These are phyloP conservation scores for Theretra japonica DNA, from an alignment of 2,888 invertebrate genomes.

Conservation along the genomic window DNA sequence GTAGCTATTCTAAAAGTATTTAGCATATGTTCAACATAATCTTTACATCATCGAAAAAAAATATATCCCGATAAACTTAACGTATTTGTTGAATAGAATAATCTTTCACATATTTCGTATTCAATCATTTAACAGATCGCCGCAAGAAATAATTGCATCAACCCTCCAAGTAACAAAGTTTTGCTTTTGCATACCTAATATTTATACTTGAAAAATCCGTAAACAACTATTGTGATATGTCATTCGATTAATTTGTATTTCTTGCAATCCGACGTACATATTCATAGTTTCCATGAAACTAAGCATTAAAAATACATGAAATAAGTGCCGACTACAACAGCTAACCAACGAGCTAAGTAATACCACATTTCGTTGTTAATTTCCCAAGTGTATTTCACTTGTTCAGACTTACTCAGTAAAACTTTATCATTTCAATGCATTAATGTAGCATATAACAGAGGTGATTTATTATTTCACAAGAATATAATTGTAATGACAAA, in stretches of 20 bases:
- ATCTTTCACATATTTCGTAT: no score
- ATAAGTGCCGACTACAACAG: conserved; percentile 5
- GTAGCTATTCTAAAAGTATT: background rate
- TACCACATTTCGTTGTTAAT: conserved; percentile 22
- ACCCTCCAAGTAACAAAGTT: no score
- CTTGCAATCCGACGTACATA: no score
- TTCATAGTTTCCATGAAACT: background rate
- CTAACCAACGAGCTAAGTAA: conserved; percentile 14
- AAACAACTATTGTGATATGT: no score
- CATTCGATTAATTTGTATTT: no score
- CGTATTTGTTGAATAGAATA: no score
- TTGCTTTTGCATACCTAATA: no score
- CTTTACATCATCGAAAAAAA: no score
- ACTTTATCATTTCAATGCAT: conserved; percentile 1
- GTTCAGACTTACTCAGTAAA: background rate
- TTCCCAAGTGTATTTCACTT: conserved; percentile 26
- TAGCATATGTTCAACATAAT: background rate
- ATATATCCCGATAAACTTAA: no score
- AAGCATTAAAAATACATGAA: background rate
- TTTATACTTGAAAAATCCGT: no score
- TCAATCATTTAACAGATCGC: no score
- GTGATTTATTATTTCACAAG: background rate
- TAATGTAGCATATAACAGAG: background rate
- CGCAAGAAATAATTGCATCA: no score
- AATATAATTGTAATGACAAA: background rate